A percentile compares a stretch with the other conserved stretches of the same genome.
These are phyloP conservation scores for Babyrousa celebensis DNA, from an alignment of 2,797 vertebrate genomes.

Conservation along the genomic window DNA sequence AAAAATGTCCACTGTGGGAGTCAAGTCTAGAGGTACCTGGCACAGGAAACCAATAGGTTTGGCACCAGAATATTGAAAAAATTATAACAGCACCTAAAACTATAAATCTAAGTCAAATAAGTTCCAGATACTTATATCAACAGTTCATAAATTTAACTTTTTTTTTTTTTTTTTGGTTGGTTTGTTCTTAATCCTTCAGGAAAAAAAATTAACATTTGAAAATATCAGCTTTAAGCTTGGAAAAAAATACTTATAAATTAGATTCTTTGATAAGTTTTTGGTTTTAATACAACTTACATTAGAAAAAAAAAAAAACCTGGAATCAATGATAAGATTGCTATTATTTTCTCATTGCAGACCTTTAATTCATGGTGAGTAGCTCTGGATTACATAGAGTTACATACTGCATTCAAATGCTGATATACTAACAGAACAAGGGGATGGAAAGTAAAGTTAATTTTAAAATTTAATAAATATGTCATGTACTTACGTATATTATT, in stretches of 20 bases:
- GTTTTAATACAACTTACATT: not conserved
- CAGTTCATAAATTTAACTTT: conserved; percentile 60
- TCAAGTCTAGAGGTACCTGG: conserved; percentile 62
- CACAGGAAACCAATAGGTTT: conserved; percentile 56
- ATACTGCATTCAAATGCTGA: not conserved
- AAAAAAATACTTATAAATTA: conserved; percentile 22
- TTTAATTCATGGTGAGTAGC: not conserved
- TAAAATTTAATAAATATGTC: not conserved
- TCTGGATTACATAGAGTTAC: conserved; percentile 8
- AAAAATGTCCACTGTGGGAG: not conserved
- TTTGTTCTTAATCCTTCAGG: not conserved
- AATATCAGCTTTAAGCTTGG: not conserved
- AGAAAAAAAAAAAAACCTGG: not conserved
- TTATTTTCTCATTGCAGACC: not conserved
- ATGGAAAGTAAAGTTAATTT: not conserved
- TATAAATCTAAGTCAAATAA: conserved; percentile 44
- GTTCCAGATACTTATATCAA: conserved; percentile 28
- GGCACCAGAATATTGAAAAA: not conserved
- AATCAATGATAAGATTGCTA: not conserved
- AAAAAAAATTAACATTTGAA: conserved; percentile 55
- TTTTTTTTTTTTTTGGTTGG: not conserved
- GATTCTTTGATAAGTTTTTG: not conserved
- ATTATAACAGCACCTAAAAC: not conserved
- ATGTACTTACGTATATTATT: not conserved
- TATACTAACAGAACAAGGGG: not conserved